phyloP scores from a whole-genome alignment of 2,113 vertebrate species.

The Edolisoma coerulescens region DNA sequence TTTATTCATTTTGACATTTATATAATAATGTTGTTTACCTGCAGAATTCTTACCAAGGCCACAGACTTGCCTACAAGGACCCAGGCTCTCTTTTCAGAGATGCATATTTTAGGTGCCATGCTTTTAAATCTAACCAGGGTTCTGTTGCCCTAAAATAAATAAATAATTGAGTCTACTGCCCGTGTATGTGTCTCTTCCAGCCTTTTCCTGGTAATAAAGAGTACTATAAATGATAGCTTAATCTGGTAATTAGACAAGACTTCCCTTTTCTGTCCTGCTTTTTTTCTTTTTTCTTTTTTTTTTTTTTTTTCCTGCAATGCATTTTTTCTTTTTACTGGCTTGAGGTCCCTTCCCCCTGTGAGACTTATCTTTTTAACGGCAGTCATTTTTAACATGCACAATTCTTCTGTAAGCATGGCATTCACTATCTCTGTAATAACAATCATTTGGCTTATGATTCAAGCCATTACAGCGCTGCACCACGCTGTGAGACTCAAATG shows the following conservation, averaged over 20 bases:
- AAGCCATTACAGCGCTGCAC: slow-evolving; percentile 39
- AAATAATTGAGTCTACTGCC: not conserved
- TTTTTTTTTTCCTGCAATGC: not conserved
- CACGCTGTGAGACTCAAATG: slow-evolving; percentile 32
- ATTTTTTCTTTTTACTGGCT: slow-evolving; percentile 49
- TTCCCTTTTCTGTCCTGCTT: not conserved
- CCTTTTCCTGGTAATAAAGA: not conserved
- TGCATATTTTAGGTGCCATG: not conserved
- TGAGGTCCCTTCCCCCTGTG: slow-evolving; percentile 26
- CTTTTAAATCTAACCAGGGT: not conserved
- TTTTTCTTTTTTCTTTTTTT: not conserved
- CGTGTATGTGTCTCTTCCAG: not conserved
- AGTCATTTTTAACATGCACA: slow-evolving; percentile 60
- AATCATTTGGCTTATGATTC: slow-evolving; percentile 60
- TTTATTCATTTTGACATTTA: not conserved
- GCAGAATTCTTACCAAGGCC: not conserved
- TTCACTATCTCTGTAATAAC: slow-evolving; percentile 49
- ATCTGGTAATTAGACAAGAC: slow-evolving; percentile 35
- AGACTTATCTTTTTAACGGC: slow-evolving; percentile 56
- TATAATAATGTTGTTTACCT: not conserved
- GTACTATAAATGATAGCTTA: slow-evolving; percentile 17
- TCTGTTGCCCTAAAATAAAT: not conserved
- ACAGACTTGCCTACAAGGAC: not conserved
- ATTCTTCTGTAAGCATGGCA: slow-evolving; percentile 49
- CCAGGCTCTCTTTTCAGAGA: not conserved